Base-by-base conservation (phyloP, 1,140 invertebrate genomes). In the Drosophila ironensis region DNA sequence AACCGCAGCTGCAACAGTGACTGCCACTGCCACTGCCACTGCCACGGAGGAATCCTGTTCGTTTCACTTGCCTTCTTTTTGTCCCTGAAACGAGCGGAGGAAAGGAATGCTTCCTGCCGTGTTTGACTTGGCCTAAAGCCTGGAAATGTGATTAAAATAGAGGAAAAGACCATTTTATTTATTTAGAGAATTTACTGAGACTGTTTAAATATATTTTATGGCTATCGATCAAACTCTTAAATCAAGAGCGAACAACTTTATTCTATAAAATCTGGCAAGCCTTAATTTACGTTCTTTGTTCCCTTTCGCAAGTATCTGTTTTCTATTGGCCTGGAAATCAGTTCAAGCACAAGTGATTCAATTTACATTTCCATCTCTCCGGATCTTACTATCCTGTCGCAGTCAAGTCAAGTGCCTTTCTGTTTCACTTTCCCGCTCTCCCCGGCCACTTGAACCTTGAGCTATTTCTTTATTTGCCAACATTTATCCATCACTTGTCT, bases 401-500 rank as follows among this genome's bases (percentile, higher is more conserved):
- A 3, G 56, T 33, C 59, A 27, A 47, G 57, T 30, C 33, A 28
- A 60, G 54, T 45, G 57, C 7, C 11, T 11, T n/a, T n/a, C 52
- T 1, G 4, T 16, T 9, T 6, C 6, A 2, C 9, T 12, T 41
- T 22, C 4, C 50, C 11, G 2, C 22, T 25, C 9, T 20, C 27
- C 6, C 2, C 11, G 9, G 38, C 33, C 7, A 17, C 24, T 40
- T 63, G 33, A 14, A 37, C 12, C 33, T 37, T 8, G 7, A 9
- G 44, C 42, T 4, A 63, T 64, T 59, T 48, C 53, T 53, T 42
- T 69, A 70, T 70, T 59, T 69, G 44, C 64, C 66, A 69, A 28
- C 66, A 59, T 69, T 69, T 68, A 68, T 68, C 50, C 51, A 48
- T 68, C 63, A 69, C 44, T 69, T 56, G 50, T 64, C 45, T 70